Conservation (phyloP, 1,140 invertebrate species). For the Drosophila fuyamai region DNA sequence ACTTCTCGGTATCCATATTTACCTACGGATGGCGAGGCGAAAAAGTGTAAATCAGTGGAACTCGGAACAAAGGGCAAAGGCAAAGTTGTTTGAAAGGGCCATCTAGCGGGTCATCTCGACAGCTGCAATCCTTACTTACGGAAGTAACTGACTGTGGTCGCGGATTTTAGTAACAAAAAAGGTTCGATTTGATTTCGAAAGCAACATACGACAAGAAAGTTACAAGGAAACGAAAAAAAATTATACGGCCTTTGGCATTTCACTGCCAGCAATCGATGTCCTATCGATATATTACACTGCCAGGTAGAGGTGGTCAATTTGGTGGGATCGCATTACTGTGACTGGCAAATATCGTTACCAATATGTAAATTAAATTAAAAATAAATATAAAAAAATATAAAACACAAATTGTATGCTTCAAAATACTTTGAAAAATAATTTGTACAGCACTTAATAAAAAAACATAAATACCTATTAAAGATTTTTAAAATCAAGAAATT, state of each 20-base stretch:
- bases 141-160: neutral
- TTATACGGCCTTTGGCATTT: slow-evolving; percentile 40
- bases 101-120: neutral
- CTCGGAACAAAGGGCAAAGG: slow-evolving; percentile 75
- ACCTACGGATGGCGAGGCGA: slow-evolving; percentile 21
- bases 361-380: neutral
- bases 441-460: too few relatives aligned
- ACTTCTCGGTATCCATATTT: slow-evolving; percentile 82
- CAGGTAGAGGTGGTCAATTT: slow-evolving; percentile 8
- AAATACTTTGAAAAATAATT: too few relatives aligned
- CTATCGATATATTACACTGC: too few relatives aligned
- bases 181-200: slow-evolving; percentile 3
- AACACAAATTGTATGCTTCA: too few relatives aligned
- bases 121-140: slow-evolving; percentile 6
- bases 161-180: slow-evolving; percentile 7
- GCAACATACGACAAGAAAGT: slow-evolving; percentile 19
- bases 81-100: slow-evolving; percentile 10
- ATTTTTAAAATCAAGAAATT: too few relatives aligned
- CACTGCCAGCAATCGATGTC: slow-evolving; percentile 19
- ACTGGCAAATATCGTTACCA: slow-evolving; percentile 16
- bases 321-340: slow-evolving; percentile 14
- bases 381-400: too few relatives aligned
- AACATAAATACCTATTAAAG: too few relatives aligned
- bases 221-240: slow-evolving; percentile 39
- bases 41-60: slow-evolving; percentile 47